Evolutionary conservation across 2,888 invertebrate species (phyloP).

Genomic region (Sarcophaga variegata): DNA sequence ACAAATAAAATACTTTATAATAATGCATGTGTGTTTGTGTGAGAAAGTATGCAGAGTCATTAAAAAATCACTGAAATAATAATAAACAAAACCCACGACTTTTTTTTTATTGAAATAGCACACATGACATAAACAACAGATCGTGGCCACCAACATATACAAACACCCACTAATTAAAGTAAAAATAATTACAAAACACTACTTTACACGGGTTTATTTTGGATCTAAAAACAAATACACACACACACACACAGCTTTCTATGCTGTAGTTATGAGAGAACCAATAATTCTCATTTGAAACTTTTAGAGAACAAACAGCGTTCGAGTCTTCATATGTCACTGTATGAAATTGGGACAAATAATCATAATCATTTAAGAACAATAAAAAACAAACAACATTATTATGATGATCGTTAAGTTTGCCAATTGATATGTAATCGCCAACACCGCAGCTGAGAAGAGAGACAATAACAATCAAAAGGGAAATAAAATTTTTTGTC

Average conservation of each 20-base stretch:
- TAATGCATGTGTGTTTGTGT: constrained; percentile 6
- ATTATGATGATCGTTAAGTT: not conserved
- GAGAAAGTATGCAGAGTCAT: constrained; percentile 17
- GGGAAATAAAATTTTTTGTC: not conserved
- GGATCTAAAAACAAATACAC: not conserved
- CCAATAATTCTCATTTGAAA: too few relatives aligned
- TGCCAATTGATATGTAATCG: not conserved
- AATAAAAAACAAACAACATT: not conserved
- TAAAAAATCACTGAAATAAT: constrained; percentile 13
- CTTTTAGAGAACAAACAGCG: too few relatives aligned
- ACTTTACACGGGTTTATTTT: not conserved
- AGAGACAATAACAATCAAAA: constrained; percentile 26
- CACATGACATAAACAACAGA: not conserved
- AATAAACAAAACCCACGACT: constrained; percentile 43
- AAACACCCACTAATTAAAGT: constrained; percentile 21
- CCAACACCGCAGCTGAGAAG: not conserved
- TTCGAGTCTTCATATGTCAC: too few relatives aligned
- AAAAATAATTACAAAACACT: constrained; percentile 9
- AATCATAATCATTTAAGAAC: constrained; percentile 27
- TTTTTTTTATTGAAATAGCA: constrained; percentile 3
- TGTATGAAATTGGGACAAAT: constrained; percentile 43
- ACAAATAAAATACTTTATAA: too few relatives aligned
- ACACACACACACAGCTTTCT: not conserved
- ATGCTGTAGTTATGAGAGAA: too few relatives aligned
- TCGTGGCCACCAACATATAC: constrained; percentile 33